Percentiles rank a stretch among this genome's conserved stretches.
phyloP scores from a whole-genome alignment of 2,797 vertebrate genomes.

The Karalla daura region DNA sequence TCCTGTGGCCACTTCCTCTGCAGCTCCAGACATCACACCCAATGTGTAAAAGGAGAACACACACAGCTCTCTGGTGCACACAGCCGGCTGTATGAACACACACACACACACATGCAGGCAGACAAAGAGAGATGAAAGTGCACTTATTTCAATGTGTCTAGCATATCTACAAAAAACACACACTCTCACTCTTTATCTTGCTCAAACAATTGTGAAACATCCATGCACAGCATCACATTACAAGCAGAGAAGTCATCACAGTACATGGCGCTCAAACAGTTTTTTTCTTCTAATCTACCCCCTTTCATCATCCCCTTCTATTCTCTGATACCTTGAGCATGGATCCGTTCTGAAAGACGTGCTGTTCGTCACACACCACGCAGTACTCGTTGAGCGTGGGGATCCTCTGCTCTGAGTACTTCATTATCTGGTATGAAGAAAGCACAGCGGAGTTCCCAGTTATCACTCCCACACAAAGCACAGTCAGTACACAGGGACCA shows the following conservation, averaged over 20 bases:
- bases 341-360: constrained; percentile 99
- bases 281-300: not conserved
- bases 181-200: not conserved
- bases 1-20: constrained; percentile 97
- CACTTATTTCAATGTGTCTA: not conserved
- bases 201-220: not conserved
- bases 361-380: constrained; percentile 98
- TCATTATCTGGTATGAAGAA: constrained; percentile 91
- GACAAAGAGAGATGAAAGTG: constrained; percentile 78
- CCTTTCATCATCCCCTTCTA: not conserved
- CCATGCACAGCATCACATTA: constrained; percentile 7
- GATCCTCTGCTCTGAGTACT: constrained; percentile 98
- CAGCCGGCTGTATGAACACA: constrained; percentile 88
- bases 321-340: constrained; percentile 93
- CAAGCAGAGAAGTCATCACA: constrained; percentile 1
- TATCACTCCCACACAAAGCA: constrained; percentile 37
- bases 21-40: constrained; percentile 98
- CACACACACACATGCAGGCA: constrained; percentile 61
- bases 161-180: constrained; percentile 7
- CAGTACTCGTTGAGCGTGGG: constrained; percentile 98
- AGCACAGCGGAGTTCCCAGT: constrained; percentile 49
- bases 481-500: constrained; percentile 4
- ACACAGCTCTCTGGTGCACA: constrained; percentile 97
- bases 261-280: not conserved
- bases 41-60: constrained; percentile 99